These are phyloP conservation scores for Coilia nasus DNA, from an alignment of 2,797 vertebrate genomes.

Conservation along the genomic window DNA sequence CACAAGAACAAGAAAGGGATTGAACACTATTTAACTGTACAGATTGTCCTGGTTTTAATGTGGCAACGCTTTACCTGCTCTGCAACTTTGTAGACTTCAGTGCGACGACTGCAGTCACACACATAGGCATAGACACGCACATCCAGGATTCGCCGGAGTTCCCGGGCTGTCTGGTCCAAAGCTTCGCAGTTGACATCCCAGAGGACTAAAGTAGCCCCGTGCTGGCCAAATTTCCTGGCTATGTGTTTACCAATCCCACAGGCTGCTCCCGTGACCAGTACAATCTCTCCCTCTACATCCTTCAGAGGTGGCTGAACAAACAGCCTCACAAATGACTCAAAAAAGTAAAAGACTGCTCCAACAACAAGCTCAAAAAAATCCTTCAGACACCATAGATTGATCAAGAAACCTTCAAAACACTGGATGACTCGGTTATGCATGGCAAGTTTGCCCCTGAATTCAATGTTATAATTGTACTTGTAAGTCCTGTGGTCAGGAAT, in stretches of 20 bases:
- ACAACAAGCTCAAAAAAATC: constrained; percentile 39
- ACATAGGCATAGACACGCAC: constrained; percentile 49
- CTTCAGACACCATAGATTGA: constrained; percentile 39
- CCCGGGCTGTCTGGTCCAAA: constrained; percentile 45
- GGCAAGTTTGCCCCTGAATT: not conserved
- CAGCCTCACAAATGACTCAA: constrained; percentile 50
- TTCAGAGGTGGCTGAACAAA: constrained; percentile 46
- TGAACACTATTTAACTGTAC: not conserved
- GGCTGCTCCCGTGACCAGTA: constrained; percentile 50
- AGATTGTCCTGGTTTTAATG: not conserved
- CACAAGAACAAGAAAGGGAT: not conserved
- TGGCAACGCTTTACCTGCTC: constrained; percentile 37
- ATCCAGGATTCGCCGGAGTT: constrained; percentile 37
- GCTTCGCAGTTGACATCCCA: constrained; percentile 52
- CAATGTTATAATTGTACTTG: not conserved
- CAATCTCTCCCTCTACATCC: constrained; percentile 52
- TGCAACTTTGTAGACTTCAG: constrained; percentile 51
- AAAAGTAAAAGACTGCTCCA: constrained; percentile 50
- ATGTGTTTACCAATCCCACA: constrained; percentile 49
- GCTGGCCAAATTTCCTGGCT: constrained; percentile 43
- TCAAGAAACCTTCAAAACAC: constrained; percentile 33
- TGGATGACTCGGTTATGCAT: constrained; percentile 47
- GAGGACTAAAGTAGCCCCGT: constrained; percentile 50
- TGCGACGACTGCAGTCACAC: constrained; percentile 48
- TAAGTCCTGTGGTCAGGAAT: not conserved